A percentile compares a stretch with the other conserved stretches of the same genome.
These are phyloP conservation scores for Himalopsyche japonica DNA, from an alignment of 2,888 invertebrate genomes.

Conservation along the genomic window DNA sequence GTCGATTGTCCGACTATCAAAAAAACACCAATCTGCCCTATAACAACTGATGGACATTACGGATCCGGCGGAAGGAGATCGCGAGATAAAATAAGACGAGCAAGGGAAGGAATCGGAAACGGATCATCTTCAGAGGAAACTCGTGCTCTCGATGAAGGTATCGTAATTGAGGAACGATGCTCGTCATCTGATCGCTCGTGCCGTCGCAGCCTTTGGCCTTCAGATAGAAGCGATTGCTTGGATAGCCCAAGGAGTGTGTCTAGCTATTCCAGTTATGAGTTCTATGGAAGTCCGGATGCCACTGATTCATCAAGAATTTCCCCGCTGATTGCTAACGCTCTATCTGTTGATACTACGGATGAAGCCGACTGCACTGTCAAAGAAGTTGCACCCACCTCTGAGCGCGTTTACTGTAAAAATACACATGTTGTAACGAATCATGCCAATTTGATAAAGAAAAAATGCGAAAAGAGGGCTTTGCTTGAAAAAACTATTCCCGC, in stretches of 20 bases:
- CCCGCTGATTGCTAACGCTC: not conserved
- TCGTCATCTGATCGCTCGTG: constrained; percentile 39
- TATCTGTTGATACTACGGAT: not conserved
- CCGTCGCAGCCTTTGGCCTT: constrained; percentile 36
- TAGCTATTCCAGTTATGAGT: constrained; percentile 53
- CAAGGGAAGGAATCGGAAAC: constrained; percentile 60
- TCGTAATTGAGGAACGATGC: constrained; percentile 37
- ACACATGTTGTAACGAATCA: constrained; percentile 5
- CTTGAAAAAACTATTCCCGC: constrained; percentile 9
- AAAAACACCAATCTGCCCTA: not conserved
- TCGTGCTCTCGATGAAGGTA: constrained; percentile 47
- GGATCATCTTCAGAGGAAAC: constrained; percentile 61
- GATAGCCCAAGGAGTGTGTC: constrained; percentile 55
- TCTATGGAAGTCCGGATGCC: constrained; percentile 44
- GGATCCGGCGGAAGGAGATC: constrained; percentile 55
- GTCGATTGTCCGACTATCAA: constrained; percentile 12
- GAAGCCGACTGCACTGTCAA: not conserved
- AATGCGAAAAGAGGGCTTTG: constrained; percentile 23
- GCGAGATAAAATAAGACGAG: constrained; percentile 45
- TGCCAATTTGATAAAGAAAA: constrained; percentile 28
- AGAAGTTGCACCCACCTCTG: not conserved
- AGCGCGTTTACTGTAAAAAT: constrained; percentile 29
- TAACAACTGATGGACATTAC: constrained; percentile 41
- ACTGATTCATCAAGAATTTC: constrained; percentile 8
- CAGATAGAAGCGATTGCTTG: constrained; percentile 50